Evolutionary conservation across 2,888 invertebrate species (phyloP).

Genomic region (Drosophila paracracens): DNA sequence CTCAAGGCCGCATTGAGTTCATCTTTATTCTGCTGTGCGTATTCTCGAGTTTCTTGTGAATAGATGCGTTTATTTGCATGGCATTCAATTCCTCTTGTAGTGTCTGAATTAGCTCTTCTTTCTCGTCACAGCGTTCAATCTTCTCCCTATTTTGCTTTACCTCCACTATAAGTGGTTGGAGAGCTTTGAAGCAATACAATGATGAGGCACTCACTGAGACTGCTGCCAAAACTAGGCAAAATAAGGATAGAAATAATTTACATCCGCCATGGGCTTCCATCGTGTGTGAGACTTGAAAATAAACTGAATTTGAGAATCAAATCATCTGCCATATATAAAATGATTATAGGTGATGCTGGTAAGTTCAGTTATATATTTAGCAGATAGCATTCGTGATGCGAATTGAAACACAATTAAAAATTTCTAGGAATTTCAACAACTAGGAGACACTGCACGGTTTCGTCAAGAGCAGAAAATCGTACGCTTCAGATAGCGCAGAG

Average conservation of each 20-base stretch:
- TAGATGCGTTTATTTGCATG: background rate
- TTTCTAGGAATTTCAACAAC: too few species aligned
- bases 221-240: background rate
- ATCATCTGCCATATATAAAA: too few species aligned
- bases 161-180: background rate
- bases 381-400: background rate
- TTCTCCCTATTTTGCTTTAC: background rate
- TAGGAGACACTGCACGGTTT: too few species aligned
- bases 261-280: background rate
- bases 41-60: background rate
- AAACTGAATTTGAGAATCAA: background rate
- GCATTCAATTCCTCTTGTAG: background rate
- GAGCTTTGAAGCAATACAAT: background rate
- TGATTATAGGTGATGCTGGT: background rate
- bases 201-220: background rate
- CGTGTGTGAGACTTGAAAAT: background rate
- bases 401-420: background rate
- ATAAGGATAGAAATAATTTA: background rate
- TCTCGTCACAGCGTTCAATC: background rate
- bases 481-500: too few species aligned
- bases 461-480: too few species aligned
- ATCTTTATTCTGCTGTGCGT: background rate
- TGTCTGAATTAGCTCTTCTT: background rate
- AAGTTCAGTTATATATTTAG: background rate
- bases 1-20: background rate